phyloP scores from a whole-genome alignment of 2,888 invertebrate genomes.

The Trichogramma dendrolimi region DNA sequence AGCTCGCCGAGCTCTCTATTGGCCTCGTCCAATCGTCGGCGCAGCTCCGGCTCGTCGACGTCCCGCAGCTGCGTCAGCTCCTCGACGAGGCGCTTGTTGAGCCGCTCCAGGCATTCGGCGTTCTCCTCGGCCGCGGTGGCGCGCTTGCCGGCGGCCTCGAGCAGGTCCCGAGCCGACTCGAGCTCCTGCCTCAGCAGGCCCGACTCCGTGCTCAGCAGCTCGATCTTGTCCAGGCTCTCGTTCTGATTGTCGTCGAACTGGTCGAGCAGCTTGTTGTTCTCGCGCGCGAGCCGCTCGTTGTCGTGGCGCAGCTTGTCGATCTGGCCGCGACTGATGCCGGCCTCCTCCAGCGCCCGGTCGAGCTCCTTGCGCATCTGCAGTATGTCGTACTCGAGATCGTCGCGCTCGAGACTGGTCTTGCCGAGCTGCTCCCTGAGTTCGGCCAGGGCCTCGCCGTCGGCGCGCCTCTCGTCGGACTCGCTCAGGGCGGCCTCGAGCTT shows the following conservation, averaged over 20 bases:
- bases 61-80: not conserved
- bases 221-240: constrained; percentile 44
- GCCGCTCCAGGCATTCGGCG: constrained; percentile 43
- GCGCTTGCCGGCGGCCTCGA: constrained; percentile 23
- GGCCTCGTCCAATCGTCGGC: no score
- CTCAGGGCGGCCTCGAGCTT: constrained; percentile 39
- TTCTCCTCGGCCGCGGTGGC: constrained; percentile 13
- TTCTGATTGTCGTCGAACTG: constrained; percentile 41
- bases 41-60: constrained; percentile 9
- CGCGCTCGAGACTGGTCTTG: constrained; percentile 53
- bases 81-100: constrained; percentile 33
- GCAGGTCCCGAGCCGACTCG: constrained; percentile 35
- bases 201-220: constrained; percentile 45
- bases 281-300: constrained; percentile 38
- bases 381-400: constrained; percentile 61
- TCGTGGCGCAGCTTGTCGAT: constrained; percentile 33
- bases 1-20: no score
- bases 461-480: constrained; percentile 31
- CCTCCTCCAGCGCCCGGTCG: constrained; percentile 47
- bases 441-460: constrained; percentile 34
- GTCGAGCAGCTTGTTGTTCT: constrained; percentile 41
- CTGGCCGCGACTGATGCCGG: constrained; percentile 29
- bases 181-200: constrained; percentile 43
- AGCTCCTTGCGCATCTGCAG: constrained; percentile 58
- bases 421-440: constrained; percentile 38